Evolutionary conservation across 2,888 invertebrate species (phyloP), one percentile per base, ranked within the genome.

Genomic region (Hedya salicella): DNA sequence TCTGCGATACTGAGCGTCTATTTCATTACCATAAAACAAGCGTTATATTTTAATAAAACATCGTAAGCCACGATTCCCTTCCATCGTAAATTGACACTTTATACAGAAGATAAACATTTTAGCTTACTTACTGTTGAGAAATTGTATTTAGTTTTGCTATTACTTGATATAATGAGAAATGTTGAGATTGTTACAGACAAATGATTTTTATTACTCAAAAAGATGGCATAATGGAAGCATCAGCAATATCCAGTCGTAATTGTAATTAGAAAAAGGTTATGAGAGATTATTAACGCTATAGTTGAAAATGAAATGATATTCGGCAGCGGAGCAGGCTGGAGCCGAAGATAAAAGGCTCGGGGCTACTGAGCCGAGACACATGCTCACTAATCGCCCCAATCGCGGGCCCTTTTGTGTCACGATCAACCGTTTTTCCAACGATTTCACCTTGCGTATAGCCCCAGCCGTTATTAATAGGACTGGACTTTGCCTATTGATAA

Each of bases 321-420:
- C 76, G 75, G 75, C 74, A 71, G 71, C 25, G 25, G 71, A 74
- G 70, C 68, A 68, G 69, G 74, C 86, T 85, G 86, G 71, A 67
- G 69, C 62, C 72, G 69, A 76, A 83, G 87, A 87, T 87, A 87
- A 85, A 86, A 81, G 85, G 81, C 82, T 86, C 77, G 78, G 77
- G 72, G 71, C 74, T 76, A 74, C 75, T 77, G 77, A 75, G 72
- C 75, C 77, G 75, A 71, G 73, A 77, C 80, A 77, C 78, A 76
- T 78, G 80, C 75, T 73, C 70, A 72, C 81, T 80, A 83, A 83
- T 82, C 77, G 76, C 68, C 63, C 70, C 70, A 68, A 67, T 71
- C 71, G 70, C 59, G 69, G 62, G 57, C 57, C 66, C 60, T 49
- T 65, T 67, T 56, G 76, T 78, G 78, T 75, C 78, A 75, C 72